A percentile compares a stretch with the other conserved stretches of the same genome.
Evolutionary conservation across 2,113 vertebrate genomes (phyloP).

Genomic region (Chaetodon trifascialis): DNA sequence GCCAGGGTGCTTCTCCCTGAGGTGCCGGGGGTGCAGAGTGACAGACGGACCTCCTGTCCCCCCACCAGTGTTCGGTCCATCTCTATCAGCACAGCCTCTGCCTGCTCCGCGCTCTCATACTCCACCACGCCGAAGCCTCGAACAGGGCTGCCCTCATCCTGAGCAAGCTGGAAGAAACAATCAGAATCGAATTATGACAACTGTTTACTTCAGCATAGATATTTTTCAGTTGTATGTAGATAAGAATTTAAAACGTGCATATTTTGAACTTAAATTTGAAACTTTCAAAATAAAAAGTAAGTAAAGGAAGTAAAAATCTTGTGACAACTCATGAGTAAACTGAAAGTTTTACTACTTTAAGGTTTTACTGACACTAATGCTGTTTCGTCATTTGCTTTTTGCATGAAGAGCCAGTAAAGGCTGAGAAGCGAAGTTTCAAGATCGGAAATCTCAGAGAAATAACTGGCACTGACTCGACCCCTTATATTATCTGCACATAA

Average conservation of each 20-base stretch:
- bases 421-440: not conserved
- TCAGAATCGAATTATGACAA: not conserved
- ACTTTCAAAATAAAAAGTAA: not conserved
- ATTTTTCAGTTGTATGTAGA: not conserved
- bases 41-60: slow-evolving; percentile 90
- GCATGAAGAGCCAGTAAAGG: not conserved
- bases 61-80: slow-evolving; percentile 85
- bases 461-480: not conserved
- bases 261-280: no score
- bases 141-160: slow-evolving; percentile 91
- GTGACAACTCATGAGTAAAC: not conserved
- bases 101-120: slow-evolving; percentile 91
- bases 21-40: slow-evolving; percentile 93
- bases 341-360: not conserved
- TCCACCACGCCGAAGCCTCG: slow-evolving; percentile 94
- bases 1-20: slow-evolving; percentile 95
- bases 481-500: not conserved
- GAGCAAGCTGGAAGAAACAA: slow-evolving; percentile 87
- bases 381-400: not conserved
- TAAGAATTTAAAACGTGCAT: not conserved
- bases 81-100: slow-evolving; percentile 88
- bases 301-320: not conserved
- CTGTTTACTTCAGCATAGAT: not conserved
- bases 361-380: not conserved
- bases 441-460: not conserved